Conservation (phyloP, 2,888 invertebrate species). For the Exocentrus adspersus region DNA sequence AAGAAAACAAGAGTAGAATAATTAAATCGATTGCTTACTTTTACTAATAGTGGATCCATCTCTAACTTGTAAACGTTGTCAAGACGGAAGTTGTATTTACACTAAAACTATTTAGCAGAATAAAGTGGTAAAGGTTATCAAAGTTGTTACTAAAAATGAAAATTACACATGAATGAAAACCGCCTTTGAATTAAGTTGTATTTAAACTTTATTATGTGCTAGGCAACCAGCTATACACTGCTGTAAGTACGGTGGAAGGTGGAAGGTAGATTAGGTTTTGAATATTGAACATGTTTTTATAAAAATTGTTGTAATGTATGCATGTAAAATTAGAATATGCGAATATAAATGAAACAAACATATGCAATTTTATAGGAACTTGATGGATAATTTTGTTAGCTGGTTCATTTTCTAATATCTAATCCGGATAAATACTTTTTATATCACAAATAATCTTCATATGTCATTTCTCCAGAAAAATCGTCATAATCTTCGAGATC, state of each 20-base stretch:
- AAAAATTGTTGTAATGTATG: no score
- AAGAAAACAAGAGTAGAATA: neutral
- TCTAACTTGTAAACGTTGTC: neutral
- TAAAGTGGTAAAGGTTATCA: slow-evolving; percentile 17
- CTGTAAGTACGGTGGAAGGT: no score
- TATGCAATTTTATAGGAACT: no score
- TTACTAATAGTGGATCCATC: neutral
- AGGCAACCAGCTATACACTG: neutral
- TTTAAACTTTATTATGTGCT: neutral
- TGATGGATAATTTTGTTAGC: no score
- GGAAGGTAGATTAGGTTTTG: no score
- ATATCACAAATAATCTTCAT: slow-evolving; percentile 56
- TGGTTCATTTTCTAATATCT: no score
- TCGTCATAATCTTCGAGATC: slow-evolving; percentile 50
- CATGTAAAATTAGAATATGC: no score
- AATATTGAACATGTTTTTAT: no score
- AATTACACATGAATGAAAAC: neutral
- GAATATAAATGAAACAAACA: no score
- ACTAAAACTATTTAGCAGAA: neutral
- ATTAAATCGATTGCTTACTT: neutral
- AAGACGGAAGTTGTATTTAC: neutral
- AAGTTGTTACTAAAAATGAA: neutral
- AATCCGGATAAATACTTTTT: neutral
- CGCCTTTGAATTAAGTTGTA: neutral
- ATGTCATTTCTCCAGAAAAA: slow-evolving; percentile 53